A percentile compares a stretch with the other conserved stretches of the same genome.
Conservation (phyloP, 2,888 invertebrate species). For the Plemyria rubiginata region DNA sequence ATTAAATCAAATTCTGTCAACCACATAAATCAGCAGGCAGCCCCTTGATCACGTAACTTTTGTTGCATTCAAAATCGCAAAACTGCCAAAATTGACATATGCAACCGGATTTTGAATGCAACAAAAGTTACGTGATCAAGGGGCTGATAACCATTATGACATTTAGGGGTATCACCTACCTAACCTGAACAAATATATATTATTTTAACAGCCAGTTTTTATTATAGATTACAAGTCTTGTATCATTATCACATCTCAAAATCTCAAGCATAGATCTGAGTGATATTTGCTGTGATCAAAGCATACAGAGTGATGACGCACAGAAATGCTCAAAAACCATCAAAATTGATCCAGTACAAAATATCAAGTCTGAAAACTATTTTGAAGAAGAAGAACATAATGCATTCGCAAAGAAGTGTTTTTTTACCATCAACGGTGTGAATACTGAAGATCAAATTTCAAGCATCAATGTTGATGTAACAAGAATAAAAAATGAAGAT, state of each 20-base stretch:
- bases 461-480: conserved; percentile 12
- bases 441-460: conserved; percentile 8
- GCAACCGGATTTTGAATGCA: no score
- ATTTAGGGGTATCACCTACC: no score
- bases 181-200: no score
- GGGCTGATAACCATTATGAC: no score
- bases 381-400: conserved; percentile 8
- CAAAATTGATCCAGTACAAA: conserved; percentile 13
- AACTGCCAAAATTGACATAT: no score
- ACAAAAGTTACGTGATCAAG: no score
- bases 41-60: no score
- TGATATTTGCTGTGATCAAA: conserved; percentile 25
- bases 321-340: neutral
- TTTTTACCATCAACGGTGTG: conserved; percentile 8
- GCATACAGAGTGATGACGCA: conserved; percentile 7
- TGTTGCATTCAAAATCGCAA: no score
- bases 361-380: conserved; percentile 15
- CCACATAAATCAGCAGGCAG: no score
- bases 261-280: neutral
- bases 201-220: neutral
- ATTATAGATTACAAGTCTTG: conserved; percentile 13
- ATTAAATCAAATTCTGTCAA: no score
- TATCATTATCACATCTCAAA: conserved; percentile 9
- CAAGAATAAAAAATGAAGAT: conserved; percentile 21
- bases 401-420: neutral